Conservation (phyloP, 2,113 vertebrate genomes). For the Ellobius talpinus region DNA sequence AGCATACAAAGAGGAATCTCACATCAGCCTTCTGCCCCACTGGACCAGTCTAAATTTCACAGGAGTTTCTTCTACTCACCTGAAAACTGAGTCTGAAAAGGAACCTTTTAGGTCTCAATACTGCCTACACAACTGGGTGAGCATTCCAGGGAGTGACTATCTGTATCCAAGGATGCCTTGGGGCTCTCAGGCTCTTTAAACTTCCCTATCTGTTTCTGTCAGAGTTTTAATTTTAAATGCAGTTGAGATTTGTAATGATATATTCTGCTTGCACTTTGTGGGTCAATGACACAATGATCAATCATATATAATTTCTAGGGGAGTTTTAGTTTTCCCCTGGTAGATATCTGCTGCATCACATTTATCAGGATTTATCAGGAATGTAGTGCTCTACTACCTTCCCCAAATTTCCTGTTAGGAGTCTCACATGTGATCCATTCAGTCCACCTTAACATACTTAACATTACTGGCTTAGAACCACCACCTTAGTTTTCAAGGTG, state of each 20-base stretch:
- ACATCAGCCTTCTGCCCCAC: no score
- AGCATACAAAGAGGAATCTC: no score
- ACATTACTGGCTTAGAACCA: not conserved
- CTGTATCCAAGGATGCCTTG: no score
- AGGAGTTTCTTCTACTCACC: not conserved
- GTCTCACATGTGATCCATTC: not conserved
- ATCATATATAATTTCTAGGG: not conserved
- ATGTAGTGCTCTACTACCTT: not conserved
- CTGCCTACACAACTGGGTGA: not conserved
- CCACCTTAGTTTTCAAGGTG: not conserved
- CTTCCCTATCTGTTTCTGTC: not conserved
- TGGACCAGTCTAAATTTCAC: not conserved
- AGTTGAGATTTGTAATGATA: not conserved
- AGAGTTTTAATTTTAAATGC: not conserved
- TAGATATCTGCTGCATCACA: not conserved
- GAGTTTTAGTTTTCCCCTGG: not conserved
- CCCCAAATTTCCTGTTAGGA: not conserved
- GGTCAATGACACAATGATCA: not conserved
- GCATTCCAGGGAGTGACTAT: not conserved
- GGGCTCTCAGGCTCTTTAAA: not conserved
- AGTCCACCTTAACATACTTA: not conserved
- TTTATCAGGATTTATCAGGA: not conserved
- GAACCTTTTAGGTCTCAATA: no score
- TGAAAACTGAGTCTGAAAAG: not conserved
- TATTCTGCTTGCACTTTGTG: not conserved